Percentiles rank a stretch among this genome's conserved stretches.
Evolutionary conservation across 2,113 vertebrate species (phyloP).

Genomic region (Zosterops lateralis): DNA sequence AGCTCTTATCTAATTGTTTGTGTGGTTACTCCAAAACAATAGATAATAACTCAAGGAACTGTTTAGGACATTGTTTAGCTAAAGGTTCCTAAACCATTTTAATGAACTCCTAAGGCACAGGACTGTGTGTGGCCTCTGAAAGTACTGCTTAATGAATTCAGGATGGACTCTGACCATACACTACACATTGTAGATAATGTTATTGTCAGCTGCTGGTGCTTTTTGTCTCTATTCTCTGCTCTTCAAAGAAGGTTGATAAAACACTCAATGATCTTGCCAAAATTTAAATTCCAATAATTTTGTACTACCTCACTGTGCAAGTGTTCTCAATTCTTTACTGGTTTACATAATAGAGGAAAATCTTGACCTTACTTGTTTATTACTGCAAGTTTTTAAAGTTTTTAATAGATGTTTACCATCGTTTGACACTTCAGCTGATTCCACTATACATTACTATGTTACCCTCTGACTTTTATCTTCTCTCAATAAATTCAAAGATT

Average conservation of each 20-base stretch:
- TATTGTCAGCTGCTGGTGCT: not conserved
- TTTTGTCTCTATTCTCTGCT: not conserved
- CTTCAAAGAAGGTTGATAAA: not conserved
- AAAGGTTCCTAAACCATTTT: not conserved
- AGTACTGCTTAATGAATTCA: not conserved
- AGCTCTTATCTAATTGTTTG: not conserved
- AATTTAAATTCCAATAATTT: not conserved
- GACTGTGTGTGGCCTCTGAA: not conserved
- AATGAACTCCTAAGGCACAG: not conserved
- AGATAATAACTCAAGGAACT: not conserved
- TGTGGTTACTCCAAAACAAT: not conserved
- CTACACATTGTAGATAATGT: not conserved
- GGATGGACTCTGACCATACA: not conserved
- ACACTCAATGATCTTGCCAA: not conserved
- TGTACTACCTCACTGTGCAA: not conserved
- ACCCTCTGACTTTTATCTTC: not conserved
- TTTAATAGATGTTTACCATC: not conserved
- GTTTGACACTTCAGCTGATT: not conserved
- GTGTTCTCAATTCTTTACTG: not conserved
- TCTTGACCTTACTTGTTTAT: not conserved
- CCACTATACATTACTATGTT: not conserved
- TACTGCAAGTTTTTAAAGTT: not conserved
- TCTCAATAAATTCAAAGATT: not conserved
- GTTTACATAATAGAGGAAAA: not conserved
- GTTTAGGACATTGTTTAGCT: not conserved